phyloP scores from a whole-genome alignment of 2,888 invertebrate species.

The Pachliopta kotzebuea region DNA sequence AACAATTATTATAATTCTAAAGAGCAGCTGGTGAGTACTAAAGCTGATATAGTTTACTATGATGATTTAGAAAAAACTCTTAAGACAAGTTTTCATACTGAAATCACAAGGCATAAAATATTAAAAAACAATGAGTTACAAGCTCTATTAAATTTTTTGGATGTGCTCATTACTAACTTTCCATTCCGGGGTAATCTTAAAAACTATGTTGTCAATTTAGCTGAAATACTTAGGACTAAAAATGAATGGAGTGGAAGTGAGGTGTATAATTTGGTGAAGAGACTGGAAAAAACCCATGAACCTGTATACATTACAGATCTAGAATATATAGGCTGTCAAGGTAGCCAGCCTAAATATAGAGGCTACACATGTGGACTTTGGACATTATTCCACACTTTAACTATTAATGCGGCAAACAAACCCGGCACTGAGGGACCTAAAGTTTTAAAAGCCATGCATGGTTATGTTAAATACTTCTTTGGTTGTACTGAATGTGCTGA shows the following conservation, averaged over 20 bases:
- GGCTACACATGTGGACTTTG: conserved; percentile 98
- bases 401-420: conserved; percentile 85
- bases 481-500: conserved; percentile 94
- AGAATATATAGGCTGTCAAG: conserved; percentile 90
- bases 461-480: conserved; percentile 95
- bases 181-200: conserved; percentile 87
- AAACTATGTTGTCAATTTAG: conserved; percentile 82
- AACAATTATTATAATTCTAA: conserved; percentile 43
- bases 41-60: conserved; percentile 86
- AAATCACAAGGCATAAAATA: conserved; percentile 85
- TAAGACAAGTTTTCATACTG: conserved; percentile 90
- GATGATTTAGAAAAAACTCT: conserved; percentile 93
- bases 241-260: conserved; percentile 80
- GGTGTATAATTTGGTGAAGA: conserved; percentile 78
- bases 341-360: conserved; percentile 86
- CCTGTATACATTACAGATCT: conserved; percentile 77
- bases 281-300: conserved; percentile 74
- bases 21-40: conserved; percentile 34
- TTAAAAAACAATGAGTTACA: conserved; percentile 86
- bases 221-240: conserved; percentile 71
- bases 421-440: conserved; percentile 81
- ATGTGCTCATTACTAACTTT: conserved; percentile 87
- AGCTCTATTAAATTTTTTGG: conserved; percentile 87
- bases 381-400: conserved; percentile 95
- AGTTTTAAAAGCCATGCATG: conserved; percentile 90